Evolutionary conservation across 2,888 invertebrate species (phyloP).

Genomic region (Autographa gamma): DNA sequence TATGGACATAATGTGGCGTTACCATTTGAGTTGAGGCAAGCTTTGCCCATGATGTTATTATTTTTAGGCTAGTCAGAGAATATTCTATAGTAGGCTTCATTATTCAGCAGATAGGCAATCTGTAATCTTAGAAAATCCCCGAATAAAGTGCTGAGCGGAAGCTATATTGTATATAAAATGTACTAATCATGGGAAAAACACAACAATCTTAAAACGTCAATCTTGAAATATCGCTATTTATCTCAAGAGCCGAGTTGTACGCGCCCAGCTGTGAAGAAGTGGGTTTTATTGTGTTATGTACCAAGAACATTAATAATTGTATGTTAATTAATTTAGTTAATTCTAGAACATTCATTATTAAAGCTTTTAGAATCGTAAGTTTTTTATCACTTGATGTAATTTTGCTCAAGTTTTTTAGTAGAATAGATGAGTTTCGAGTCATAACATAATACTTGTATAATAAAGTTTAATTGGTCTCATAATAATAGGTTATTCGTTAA

Average conservation of each 20-base stretch:
- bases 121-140: neutral
- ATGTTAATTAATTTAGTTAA: neutral
- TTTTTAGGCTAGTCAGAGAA: neutral
- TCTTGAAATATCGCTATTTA: neutral
- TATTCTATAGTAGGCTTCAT: neutral
- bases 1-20: no score
- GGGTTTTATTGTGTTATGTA: neutral
- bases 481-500: no score
- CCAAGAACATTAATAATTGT: neutral
- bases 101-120: neutral
- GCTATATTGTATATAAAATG: constrained; percentile 3
- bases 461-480: no score
- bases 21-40: no score
- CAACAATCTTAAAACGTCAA: constrained; percentile 7
- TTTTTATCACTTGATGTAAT: no score
- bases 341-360: neutral
- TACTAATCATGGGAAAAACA: constrained; percentile 5
- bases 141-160: neutral
- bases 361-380: neutral
- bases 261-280: neutral
- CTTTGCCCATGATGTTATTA: neutral
- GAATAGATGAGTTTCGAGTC: no score
- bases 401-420: no score
- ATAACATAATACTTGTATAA: no score
- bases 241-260: neutral